phyloP scores from a whole-genome alignment of 2,888 invertebrate species.

The Acanthosepion esculentum region DNA sequence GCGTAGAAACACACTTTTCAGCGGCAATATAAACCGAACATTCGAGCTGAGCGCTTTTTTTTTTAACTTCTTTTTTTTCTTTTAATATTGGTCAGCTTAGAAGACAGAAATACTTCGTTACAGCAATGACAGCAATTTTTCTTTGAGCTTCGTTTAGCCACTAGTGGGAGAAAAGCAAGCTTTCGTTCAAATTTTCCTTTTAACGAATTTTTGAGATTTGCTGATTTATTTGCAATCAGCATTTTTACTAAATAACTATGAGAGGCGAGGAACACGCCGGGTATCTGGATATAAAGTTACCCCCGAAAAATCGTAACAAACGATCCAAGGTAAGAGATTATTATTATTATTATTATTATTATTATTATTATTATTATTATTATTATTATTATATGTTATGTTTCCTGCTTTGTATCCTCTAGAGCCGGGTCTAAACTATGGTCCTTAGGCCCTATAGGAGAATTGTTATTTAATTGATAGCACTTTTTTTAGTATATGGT shows the following conservation, averaged over 20 bases:
- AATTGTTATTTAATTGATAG: no score
- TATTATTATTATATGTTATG: no score
- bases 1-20: background rate
- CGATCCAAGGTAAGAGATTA: background rate
- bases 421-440: no score
- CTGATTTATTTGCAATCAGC: no score
- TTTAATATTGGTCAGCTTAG: no score
- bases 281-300: slow-evolving; percentile 46
- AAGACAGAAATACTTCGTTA: background rate
- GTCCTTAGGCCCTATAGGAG: no score
- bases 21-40: background rate
- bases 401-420: no score
- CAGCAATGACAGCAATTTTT: background rate
- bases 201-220: background rate
- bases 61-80: no score
- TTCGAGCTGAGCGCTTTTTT: background rate
- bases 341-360: no score
- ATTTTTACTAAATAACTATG: background rate
- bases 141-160: background rate
- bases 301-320: slow-evolving; percentile 1
- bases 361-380: no score
- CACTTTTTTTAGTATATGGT: no score
- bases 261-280: slow-evolving; percentile 39
- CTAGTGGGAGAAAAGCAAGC: background rate
- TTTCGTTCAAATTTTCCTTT: background rate